Conservation (phyloP, 2,797 vertebrate species). For the Darevskia mixta region DNA sequence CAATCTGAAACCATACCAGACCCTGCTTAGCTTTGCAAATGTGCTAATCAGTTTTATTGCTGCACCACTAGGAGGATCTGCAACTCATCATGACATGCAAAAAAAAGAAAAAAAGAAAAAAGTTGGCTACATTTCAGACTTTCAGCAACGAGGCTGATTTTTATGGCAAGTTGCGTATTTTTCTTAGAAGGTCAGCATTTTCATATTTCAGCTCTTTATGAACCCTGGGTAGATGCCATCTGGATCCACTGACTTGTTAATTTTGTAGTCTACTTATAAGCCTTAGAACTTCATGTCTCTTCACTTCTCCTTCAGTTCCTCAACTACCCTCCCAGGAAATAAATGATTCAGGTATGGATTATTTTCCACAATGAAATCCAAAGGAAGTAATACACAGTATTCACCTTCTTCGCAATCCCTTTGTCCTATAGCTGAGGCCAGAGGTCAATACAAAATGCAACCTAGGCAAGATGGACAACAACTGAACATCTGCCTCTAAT, state of each 20-base stretch:
- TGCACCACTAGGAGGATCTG: no score
- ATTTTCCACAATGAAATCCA: background rate
- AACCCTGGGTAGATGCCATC: background rate
- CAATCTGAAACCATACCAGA: no score
- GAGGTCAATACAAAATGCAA: slow-evolving; percentile 28
- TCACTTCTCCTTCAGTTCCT: background rate
- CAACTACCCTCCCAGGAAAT: background rate
- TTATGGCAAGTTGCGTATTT: background rate
- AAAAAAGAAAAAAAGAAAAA: no score
- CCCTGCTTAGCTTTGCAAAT: no score
- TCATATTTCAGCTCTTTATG: background rate
- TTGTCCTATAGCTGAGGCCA: background rate
- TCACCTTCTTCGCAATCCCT: background rate
- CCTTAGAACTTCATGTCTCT: background rate
- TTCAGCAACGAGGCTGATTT: background rate
- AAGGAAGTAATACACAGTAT: background rate
- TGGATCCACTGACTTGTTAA: background rate
- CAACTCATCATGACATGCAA: no score
- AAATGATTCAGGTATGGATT: background rate
- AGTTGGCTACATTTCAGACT: background rate
- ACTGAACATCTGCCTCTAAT: slow-evolving; percentile 44
- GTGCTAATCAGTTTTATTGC: no score
- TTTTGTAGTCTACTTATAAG: background rate
- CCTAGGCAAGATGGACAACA: slow-evolving; percentile 44
- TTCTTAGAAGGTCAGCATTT: background rate